Base-by-base conservation (phyloP, 2,113 vertebrate species). In the Misgurnus anguillicaudatus region DNA sequence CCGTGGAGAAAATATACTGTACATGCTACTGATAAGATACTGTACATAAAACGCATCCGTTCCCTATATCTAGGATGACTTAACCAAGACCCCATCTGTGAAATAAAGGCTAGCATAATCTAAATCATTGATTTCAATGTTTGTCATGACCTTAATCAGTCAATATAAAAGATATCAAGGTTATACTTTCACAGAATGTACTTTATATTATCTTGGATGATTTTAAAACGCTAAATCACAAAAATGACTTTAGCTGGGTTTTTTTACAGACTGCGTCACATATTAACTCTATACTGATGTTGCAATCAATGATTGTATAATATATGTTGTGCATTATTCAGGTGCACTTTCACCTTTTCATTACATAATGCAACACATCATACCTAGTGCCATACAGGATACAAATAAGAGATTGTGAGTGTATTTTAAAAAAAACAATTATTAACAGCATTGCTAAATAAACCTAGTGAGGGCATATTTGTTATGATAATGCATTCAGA, bases 241-340 rank as follows among this genome's bases (percentile, higher is more conserved):
- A 31, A 31, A 3, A 31, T 3, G 24, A 31, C 24, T n/a, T n/a
- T 31, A 31, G 24, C 24, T 31, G 24, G 24, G 24, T 31, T 31
- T 31, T 31, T 31, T 31, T 31, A 31, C 24, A 31, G 24, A 31
- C 24, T 31, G 24, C 24, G 24, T 7, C 42, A 13, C 19, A 24
- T 62, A 62, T n/a, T 31, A 24, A 61, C 19, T 47, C 24, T 55
- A 17, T 13, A 9, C 14, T 51, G 48, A 4, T 51, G 48, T 60
- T 45, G 6, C 4, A 74, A 62, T 74, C 72, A 17, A 17, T 74
- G 41, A 62, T 62, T 62, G 9, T 61, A 47, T 11, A 11, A 74
- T 62, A 4, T 11, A 74, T 47, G 21, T n/a, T 61, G 36, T 55
- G 31, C 24, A 57, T 57, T 57, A 9, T 19, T 55, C 17, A 38